phyloP scores from a whole-genome alignment of 2,797 vertebrate species.

The Argya squamiceps region DNA sequence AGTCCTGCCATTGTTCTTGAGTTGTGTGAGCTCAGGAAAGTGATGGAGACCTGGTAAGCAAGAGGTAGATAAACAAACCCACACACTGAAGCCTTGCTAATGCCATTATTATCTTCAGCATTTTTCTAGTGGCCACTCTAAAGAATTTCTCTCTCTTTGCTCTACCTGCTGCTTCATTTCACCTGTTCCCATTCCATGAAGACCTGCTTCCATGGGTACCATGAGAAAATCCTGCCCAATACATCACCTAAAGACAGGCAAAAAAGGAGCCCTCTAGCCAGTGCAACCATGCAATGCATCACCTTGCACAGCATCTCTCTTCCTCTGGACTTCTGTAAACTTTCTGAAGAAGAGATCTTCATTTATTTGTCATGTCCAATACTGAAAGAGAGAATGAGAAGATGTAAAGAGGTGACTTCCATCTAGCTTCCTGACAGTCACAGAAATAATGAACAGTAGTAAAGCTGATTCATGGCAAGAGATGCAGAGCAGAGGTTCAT shows the following conservation, averaged over 20 bases:
- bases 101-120: background rate
- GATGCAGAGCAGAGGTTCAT: background rate
- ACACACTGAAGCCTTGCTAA: background rate
- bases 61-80: background rate
- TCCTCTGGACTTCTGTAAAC: background rate
- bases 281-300: background rate
- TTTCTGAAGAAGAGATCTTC: background rate
- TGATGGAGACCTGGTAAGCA: background rate
- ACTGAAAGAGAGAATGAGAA: background rate
- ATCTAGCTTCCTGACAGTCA: background rate
- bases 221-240: background rate
- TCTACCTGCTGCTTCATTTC: background rate
- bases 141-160: background rate
- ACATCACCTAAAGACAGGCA: background rate
- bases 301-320: background rate
- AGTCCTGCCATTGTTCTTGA: background rate
- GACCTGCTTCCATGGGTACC: background rate
- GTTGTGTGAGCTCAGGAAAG: background rate
- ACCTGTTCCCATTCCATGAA: background rate
- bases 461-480: conserved; percentile 11
- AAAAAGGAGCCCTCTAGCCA: background rate
- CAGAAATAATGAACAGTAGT: background rate
- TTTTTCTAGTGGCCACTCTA: background rate
- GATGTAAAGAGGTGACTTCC: background rate
- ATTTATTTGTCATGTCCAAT: background rate